Percentiles rank a stretch among this genome's conserved stretches.
These are phyloP conservation scores for Drosophila prolongata DNA, from an alignment of 2,888 invertebrate genomes.

Conservation along the genomic window DNA sequence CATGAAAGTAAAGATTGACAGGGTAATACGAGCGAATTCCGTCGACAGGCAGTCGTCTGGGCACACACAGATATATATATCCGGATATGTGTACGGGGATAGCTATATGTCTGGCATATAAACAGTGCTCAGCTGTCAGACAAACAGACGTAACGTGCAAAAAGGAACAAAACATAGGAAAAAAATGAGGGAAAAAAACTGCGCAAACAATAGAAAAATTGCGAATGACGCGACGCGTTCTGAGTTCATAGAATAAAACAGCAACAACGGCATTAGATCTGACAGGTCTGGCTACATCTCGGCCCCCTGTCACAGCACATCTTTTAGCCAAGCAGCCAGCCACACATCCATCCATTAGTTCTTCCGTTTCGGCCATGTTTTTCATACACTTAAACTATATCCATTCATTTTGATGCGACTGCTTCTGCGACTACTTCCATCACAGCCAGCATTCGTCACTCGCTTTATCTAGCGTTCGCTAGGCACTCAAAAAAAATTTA, in stretches of 20 bases:
- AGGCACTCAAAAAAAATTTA: slow-evolving; percentile 8
- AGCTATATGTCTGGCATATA: slow-evolving; percentile 51
- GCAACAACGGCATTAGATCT: slow-evolving; percentile 29
- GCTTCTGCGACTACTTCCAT: slow-evolving; percentile 37
- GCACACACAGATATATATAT: slow-evolving; percentile 11
- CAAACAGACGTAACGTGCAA: slow-evolving; percentile 51
- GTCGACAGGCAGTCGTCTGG: slow-evolving; percentile 44
- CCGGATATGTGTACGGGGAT: slow-evolving; percentile 2
- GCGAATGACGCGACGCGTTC: slow-evolving; percentile 42
- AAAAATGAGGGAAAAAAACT: slow-evolving; percentile 24
- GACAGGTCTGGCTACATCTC: slow-evolving; percentile 32
- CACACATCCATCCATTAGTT: slow-evolving; percentile 59
- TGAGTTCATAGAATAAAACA: slow-evolving; percentile 46
- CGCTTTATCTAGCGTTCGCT: slow-evolving; percentile 16
- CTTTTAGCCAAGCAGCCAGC: slow-evolving; percentile 45
- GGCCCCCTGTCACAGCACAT: slow-evolving; percentile 29
- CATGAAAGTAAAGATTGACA: slow-evolving; percentile 54
- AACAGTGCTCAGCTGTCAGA: slow-evolving; percentile 61
- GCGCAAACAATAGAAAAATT: slow-evolving; percentile 53
- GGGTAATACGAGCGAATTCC: slow-evolving; percentile 46
- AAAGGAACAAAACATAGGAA: slow-evolving; percentile 26
- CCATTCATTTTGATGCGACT: slow-evolving; percentile 51
- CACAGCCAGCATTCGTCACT: slow-evolving; percentile 42
- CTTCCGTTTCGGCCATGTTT: slow-evolving; percentile 55
- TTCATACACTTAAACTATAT: slow-evolving; percentile 51